Evolutionary conservation across 92 coral and sea anemone species (phyloP).

Genomic region (Metridium senile): DNA sequence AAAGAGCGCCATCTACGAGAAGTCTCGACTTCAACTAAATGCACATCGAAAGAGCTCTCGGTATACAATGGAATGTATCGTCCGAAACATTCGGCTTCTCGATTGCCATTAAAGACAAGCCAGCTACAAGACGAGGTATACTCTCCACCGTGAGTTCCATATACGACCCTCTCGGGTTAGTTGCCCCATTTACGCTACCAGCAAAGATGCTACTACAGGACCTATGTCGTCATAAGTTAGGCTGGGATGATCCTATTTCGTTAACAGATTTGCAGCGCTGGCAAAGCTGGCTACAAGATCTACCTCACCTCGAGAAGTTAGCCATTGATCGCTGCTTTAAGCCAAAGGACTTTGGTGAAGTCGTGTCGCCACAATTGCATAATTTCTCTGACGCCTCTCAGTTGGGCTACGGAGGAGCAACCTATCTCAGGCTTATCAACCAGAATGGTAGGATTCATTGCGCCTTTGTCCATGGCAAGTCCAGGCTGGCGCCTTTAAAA

Average conservation of each 20-base stretch:
- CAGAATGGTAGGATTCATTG: conserved; percentile 29
- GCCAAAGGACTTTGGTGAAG: conserved; percentile 30
- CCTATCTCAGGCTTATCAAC: conserved; percentile 43
- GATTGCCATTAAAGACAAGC: conserved; percentile 45
- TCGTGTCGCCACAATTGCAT: conserved; percentile 45
- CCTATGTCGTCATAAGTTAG: no score
- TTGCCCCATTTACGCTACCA: no score
- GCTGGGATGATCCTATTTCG: conserved; percentile 47
- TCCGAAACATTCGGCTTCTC: conserved; percentile 34
- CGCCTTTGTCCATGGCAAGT: conserved; percentile 49
- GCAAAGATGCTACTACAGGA: no score
- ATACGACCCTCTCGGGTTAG: conserved; percentile 55
- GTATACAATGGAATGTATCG: no score
- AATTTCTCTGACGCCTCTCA: conserved; percentile 47
- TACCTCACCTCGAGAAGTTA: conserved; percentile 37
- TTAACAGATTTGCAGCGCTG: conserved; percentile 36
- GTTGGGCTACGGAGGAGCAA: conserved; percentile 42
- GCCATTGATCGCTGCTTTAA: conserved; percentile 46
- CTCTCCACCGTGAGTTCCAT: conserved; percentile 49
- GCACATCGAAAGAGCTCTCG: no score
- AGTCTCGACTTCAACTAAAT: no score
- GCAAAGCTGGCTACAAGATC: conserved; percentile 41
- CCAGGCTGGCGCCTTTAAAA: background rate
- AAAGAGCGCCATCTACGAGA: no score
- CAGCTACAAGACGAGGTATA: no score